A percentile compares a stretch with the other conserved stretches of the same genome.
Evolutionary conservation across 37 sponge, comb jelly and placozoan species (phyloP).

Genomic region (Agelas oroides): DNA sequence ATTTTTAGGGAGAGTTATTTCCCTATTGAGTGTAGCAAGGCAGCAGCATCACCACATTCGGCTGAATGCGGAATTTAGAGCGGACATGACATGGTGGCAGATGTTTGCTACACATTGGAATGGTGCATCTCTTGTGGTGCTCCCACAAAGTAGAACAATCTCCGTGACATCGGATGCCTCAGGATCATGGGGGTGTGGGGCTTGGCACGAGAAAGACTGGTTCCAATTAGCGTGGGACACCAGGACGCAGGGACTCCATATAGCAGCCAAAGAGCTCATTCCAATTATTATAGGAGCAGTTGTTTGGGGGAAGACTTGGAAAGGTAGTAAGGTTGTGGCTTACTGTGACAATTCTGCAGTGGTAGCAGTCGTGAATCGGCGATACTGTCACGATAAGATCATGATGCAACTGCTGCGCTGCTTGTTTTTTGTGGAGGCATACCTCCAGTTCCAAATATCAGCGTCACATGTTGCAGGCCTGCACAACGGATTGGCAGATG

Average conservation of each 20-base stretch:
- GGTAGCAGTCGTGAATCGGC: not conserved
- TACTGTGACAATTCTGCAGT: conserved; percentile 4
- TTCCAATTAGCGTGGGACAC: conserved; percentile 45
- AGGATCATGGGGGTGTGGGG: conserved; percentile 66
- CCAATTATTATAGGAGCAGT: conserved; percentile 42
- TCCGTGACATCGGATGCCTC: conserved; percentile 53
- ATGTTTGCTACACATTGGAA: conserved; percentile 46
- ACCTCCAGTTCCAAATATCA: not conserved
- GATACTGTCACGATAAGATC: conserved; percentile 1
- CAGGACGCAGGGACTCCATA: not conserved
- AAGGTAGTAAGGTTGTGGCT: not conserved
- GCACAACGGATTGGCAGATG: conserved; percentile 51
- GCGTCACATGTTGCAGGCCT: conserved; percentile 31
- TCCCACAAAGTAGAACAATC: not conserved
- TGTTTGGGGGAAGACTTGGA: conserved; percentile 42
- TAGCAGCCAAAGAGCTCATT: conserved; percentile 61
- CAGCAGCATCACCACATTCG: conserved; percentile 19
- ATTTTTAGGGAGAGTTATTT: conserved; percentile 24
- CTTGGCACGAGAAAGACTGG: conserved; percentile 27
- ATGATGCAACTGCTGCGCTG: conserved; percentile 40
- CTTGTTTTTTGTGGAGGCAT: conserved; percentile 47
- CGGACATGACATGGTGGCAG: conserved; percentile 55
- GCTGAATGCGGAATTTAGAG: conserved; percentile 36
- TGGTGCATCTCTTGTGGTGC: not conserved
- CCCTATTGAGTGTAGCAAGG: not conserved